These are phyloP conservation scores for Corvus cornix DNA, from an alignment of 2,113 vertebrate species.

Conservation along the genomic window DNA sequence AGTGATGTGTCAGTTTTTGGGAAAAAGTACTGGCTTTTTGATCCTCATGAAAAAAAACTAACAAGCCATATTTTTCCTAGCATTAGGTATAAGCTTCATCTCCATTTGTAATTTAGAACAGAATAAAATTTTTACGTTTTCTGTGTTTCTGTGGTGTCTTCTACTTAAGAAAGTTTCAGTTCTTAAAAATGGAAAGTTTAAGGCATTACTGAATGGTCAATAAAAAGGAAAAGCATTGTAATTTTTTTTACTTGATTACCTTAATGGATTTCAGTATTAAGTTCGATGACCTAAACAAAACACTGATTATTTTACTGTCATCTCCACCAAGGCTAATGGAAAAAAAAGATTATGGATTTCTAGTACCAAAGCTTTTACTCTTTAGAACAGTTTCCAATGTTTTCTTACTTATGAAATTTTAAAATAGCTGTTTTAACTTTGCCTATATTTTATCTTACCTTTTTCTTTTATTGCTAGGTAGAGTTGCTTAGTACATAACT, in stretches of 20 bases:
- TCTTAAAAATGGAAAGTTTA: neutral
- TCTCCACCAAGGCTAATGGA: neutral
- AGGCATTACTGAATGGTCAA: neutral
- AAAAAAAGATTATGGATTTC: neutral
- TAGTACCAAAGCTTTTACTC: neutral
- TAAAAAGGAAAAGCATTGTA: neutral
- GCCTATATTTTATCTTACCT: neutral
- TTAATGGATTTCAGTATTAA: neutral
- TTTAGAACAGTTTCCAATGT: neutral
- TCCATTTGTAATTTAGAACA: neutral
- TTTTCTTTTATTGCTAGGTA: neutral
- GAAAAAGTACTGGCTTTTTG: neutral
- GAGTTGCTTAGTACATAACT: neutral
- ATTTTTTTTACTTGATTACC: neutral
- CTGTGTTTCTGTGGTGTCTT: neutral
- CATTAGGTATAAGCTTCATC: neutral
- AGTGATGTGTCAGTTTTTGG: neutral
- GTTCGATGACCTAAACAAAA: neutral
- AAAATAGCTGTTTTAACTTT: neutral
- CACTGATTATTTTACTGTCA: neutral
- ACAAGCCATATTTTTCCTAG: neutral
- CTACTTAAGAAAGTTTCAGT: neutral
- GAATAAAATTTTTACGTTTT: neutral
- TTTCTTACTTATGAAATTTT: neutral
- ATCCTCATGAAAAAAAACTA: neutral